Conservation (phyloP, 2,797 vertebrate genomes). For the Hemitrygon akajei region DNA sequence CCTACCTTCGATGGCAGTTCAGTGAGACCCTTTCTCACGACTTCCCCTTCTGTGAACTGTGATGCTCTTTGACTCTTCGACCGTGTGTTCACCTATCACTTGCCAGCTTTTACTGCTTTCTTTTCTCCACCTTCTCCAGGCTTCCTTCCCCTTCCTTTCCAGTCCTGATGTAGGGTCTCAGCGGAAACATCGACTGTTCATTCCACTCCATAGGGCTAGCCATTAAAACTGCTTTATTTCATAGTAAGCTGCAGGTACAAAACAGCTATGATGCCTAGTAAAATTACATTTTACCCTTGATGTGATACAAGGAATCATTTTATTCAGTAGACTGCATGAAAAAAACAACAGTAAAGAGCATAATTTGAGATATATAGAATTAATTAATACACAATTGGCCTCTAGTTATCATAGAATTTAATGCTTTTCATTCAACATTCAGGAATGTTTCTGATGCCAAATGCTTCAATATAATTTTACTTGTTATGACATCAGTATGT, state of each 20-base stretch:
- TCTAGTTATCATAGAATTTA: background rate
- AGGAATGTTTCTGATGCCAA: background rate
- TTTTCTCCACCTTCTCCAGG: no score
- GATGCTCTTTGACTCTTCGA: no score
- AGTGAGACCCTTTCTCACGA: no score
- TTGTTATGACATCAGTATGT: background rate
- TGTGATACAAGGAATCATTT: background rate
- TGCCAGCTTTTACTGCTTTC: no score
- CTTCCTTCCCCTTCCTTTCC: no score
- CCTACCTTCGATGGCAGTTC: no score
- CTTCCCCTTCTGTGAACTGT: no score
- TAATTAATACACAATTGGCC: background rate
- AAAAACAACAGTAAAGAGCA: background rate
- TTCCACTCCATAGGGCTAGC: background rate
- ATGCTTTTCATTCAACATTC: background rate
- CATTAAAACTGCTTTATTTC: background rate
- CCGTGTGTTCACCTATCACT: no score
- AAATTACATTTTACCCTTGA: background rate
- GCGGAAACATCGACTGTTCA: no score
- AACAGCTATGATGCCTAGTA: background rate
- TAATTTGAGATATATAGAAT: background rate
- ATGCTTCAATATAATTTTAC: background rate
- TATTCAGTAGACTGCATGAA: background rate
- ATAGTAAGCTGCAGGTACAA: background rate
- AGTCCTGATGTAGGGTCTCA: no score